These are phyloP conservation scores for Drosophila bocqueti DNA, from an alignment of 1,140 invertebrate genomes.

Conservation along the genomic window DNA sequence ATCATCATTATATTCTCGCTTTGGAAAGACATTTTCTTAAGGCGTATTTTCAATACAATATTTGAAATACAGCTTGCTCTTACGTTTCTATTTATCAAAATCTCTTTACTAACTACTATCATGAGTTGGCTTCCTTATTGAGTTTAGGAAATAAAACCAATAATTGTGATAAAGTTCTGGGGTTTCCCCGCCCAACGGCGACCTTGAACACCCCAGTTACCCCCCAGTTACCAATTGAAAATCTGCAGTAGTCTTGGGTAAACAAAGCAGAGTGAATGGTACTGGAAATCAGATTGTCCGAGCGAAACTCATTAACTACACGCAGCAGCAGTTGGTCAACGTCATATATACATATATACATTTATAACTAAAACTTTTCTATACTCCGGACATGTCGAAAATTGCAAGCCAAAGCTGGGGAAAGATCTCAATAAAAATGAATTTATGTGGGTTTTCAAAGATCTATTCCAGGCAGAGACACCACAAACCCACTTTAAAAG, in stretches of 20 bases:
- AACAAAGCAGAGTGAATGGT: conserved; percentile 36
- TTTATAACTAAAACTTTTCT: background rate
- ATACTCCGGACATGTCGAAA: conserved; percentile 5
- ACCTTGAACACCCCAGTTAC: conserved; percentile 36
- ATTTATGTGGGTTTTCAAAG: background rate
- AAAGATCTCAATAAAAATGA: conserved; percentile 7
- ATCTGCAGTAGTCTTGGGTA: conserved; percentile 28
- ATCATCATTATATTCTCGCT: background rate
- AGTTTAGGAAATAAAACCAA: background rate
- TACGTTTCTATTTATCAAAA: background rate
- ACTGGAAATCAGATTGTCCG: conserved; percentile 16
- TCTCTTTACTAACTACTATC: background rate
- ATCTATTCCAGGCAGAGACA: conserved; percentile 2
- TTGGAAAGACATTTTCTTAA: background rate
- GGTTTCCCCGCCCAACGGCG: conserved; percentile 9
- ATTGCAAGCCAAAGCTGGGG: background rate
- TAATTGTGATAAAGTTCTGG: background rate
- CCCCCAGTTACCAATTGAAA: conserved; percentile 3
- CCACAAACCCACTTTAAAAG: conserved; percentile 21
- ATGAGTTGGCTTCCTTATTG: background rate
- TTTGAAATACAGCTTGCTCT: background rate
- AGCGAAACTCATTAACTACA: conserved; percentile 61
- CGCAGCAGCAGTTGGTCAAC: conserved; percentile 60
- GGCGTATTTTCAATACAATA: background rate
- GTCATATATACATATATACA: background rate